phyloP scores from a whole-genome alignment of 1,140 invertebrate genomes.

The Littorina saxatilis region DNA sequence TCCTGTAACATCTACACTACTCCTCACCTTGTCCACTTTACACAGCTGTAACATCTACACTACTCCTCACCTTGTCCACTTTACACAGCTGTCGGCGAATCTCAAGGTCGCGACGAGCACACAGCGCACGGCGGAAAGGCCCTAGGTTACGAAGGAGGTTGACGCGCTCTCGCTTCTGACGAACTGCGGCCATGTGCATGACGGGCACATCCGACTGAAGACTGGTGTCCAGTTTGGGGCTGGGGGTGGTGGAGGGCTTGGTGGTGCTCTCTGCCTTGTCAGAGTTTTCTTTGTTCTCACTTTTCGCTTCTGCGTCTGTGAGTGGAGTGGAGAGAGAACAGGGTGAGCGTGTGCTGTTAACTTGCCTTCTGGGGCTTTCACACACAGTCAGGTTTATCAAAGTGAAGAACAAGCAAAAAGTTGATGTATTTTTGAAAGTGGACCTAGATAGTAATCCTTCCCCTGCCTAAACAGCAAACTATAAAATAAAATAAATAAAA shows the following conservation, averaged over 20 bases:
- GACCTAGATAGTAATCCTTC: too few species aligned
- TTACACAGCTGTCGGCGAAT: slow-evolving; percentile 72
- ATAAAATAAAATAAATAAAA: too few species aligned
- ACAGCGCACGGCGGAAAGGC: slow-evolving; percentile 68
- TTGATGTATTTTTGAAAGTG: too few species aligned
- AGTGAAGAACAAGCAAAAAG: too few species aligned
- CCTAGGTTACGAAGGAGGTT: slow-evolving; percentile 68
- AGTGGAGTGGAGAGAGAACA: not conserved
- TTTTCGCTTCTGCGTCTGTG: slow-evolving; percentile 9
- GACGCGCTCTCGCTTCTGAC: slow-evolving; percentile 57
- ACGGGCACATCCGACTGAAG: slow-evolving; percentile 62
- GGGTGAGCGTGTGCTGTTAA: too few species aligned
- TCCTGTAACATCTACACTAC: not conserved
- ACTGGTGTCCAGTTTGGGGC: slow-evolving; percentile 48
- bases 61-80: slow-evolving; percentile 67
- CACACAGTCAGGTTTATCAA: too few species aligned
- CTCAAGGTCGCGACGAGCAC: slow-evolving; percentile 72
- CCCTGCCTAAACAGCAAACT: too few species aligned
- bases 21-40: slow-evolving; percentile 65
- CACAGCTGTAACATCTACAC: not conserved
- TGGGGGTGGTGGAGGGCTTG: not conserved
- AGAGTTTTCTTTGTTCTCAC: slow-evolving; percentile 35
- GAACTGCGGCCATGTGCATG: slow-evolving; percentile 54
- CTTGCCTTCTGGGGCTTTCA: too few species aligned
- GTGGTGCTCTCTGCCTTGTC: slow-evolving; percentile 20